Evolutionary conservation across 2,113 vertebrate genomes (phyloP), one percentile per base, ranked within the genome.

Genomic region (Malurus cyaneus): DNA sequence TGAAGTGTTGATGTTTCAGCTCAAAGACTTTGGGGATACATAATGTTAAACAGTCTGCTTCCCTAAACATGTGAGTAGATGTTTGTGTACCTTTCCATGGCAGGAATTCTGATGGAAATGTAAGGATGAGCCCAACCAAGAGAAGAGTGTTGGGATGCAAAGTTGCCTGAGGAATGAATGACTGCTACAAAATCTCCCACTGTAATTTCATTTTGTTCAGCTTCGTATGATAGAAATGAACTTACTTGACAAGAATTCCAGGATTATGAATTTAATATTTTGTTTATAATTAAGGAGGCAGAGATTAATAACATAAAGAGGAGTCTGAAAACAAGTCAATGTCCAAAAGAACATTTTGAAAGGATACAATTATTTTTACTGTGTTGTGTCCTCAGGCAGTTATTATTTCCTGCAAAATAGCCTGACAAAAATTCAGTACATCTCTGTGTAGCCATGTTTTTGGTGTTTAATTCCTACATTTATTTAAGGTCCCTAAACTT

Each of bases 1-100:
- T 28, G 61, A 83, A 95, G 67, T 52, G 80, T 72, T 94, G 78
- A 77, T 87, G 74, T 94, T 93, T 89, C 65, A 84, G 32, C 93
- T 85, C 80, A 74, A n/a, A 89, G 83, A 11, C 56, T 93, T 83
- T 18, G 61, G 64, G 64, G 85, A 74, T 84, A 6, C 11, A 9
- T 82, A 41, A 73, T 2, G n/a, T 80, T 78, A 41, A 82, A 57
- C 77, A 60, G 36, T 32, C 8, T 36, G 31, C 81, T 82, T 82
- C 64, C 70, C 81, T 78, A 41, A 94, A 82, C 17, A 8, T 76
- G 41, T 53, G 60, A 41, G n/a, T 3, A n/a, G 80, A 31, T 23
- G 18, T 87, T 67, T 25, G 14, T 91, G 39, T 91, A 67, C 73
- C 44, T 91, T 57, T 66, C n/a, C 71, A 64, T 61, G 53, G 44